Evolutionary conservation across 2,113 vertebrate genomes (phyloP).

Genomic region (Protobothrops mucrosquamatus): DNA sequence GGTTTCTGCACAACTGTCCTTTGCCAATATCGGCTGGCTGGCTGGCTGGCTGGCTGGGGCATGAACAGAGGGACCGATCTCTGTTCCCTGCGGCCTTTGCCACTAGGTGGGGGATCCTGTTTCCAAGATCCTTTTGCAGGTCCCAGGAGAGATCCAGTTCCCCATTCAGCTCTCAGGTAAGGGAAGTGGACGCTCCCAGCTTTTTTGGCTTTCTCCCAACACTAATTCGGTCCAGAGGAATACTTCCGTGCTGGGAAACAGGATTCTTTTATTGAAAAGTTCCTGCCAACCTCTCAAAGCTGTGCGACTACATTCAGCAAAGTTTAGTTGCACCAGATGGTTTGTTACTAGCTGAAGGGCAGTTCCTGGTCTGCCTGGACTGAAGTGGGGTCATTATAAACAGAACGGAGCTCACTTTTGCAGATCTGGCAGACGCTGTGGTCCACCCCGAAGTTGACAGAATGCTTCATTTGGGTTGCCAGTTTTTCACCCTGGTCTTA

Average conservation of each 20-base stretch:
- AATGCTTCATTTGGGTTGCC: neutral
- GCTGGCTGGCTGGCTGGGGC: neutral
- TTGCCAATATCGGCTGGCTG: neutral
- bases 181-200: neutral
- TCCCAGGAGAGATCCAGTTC: neutral
- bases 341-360: neutral
- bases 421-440: neutral
- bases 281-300: neutral
- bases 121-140: neutral
- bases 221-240: neutral
- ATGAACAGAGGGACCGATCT: neutral
- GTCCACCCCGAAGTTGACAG: neutral
- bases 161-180: constrained; percentile 36
- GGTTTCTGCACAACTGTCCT: neutral
- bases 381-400: neutral
- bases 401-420: neutral
- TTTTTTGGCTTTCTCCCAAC: neutral
- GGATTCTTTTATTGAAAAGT: neutral
- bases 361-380: neutral
- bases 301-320: too few species aligned
- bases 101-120: neutral
- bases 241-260: neutral
- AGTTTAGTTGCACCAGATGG: neutral
- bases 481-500: neutral
- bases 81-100: neutral